Percentiles rank a stretch among this genome's conserved stretches.
Conservation (phyloP, 2,888 invertebrate genomes). For the Octonoba sinensis region DNA sequence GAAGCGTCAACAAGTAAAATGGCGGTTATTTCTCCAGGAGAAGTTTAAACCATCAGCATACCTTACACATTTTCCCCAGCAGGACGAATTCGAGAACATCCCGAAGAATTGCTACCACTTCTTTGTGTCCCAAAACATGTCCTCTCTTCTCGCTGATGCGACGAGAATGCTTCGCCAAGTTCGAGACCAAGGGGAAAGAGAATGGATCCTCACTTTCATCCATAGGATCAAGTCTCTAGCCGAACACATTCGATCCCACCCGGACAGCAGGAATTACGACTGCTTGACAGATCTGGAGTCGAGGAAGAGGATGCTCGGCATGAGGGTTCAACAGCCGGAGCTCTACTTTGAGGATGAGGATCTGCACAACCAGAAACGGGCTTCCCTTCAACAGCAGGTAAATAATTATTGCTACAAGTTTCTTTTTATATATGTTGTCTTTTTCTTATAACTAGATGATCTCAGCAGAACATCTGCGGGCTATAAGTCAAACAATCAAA, state of each 20-base stretch:
- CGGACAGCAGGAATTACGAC: conserved; percentile 35
- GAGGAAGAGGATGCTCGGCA: conserved; percentile 9
- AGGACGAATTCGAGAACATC: conserved; percentile 7
- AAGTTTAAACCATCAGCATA: too few relatives aligned
- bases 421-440: too few relatives aligned
- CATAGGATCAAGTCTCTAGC: conserved; percentile 46
- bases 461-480: too few relatives aligned
- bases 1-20: too few relatives aligned
- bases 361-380: conserved; percentile 23
- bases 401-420: too few relatives aligned
- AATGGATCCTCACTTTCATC: conserved; percentile 61
- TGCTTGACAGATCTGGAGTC: conserved; percentile 26
- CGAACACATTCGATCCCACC: conserved; percentile 39
- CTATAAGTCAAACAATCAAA: too few relatives aligned
- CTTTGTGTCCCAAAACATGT: conserved; percentile 51
- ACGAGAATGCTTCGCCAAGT: conserved; percentile 47
- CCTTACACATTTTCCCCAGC: conserved; percentile 2
- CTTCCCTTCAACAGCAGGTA: not conserved
- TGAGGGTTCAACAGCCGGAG: conserved; percentile 28
- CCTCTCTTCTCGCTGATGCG: conserved; percentile 52
- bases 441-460: too few relatives aligned
- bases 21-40: too few relatives aligned
- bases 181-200: conserved; percentile 36
- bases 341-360: conserved; percentile 48
- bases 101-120: conserved; percentile 48